Conservation (phyloP, 2,113 vertebrate species). For the Geococcyx californianus region DNA sequence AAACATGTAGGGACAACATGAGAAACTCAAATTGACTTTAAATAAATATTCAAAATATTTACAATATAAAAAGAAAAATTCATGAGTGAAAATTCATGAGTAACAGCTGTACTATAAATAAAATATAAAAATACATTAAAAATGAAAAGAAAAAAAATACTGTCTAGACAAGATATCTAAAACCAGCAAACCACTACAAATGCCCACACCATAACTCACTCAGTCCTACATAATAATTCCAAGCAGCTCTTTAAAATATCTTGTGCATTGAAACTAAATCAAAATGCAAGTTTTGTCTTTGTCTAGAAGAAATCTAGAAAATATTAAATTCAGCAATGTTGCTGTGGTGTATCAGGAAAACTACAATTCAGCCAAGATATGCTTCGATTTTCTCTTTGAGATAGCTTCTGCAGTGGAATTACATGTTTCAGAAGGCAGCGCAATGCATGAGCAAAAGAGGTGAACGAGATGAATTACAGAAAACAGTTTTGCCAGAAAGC, state of each 20-base stretch:
- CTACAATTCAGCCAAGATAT: background rate
- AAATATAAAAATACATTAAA: background rate
- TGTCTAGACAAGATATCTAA: background rate
- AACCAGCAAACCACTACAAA: background rate
- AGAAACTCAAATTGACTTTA: background rate
- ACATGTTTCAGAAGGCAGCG: background rate
- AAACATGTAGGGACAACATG: background rate
- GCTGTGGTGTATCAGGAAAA: background rate
- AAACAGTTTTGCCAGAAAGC: background rate
- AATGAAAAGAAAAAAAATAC: background rate
- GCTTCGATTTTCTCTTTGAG: background rate
- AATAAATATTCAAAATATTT: constrained; percentile 5
- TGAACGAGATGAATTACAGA: background rate
- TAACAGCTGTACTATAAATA: background rate
- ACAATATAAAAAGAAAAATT: background rate
- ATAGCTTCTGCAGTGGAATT: background rate
- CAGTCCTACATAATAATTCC: background rate
- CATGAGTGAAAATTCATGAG: background rate
- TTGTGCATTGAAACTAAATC: background rate
- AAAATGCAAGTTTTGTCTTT: background rate
- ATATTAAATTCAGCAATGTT: background rate
- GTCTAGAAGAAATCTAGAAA: background rate
- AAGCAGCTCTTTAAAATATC: background rate
- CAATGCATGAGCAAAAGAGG: background rate
- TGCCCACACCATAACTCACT: background rate